Conservation (phyloP, 1,140 invertebrate species). For the Drosophila nannoptera region DNA sequence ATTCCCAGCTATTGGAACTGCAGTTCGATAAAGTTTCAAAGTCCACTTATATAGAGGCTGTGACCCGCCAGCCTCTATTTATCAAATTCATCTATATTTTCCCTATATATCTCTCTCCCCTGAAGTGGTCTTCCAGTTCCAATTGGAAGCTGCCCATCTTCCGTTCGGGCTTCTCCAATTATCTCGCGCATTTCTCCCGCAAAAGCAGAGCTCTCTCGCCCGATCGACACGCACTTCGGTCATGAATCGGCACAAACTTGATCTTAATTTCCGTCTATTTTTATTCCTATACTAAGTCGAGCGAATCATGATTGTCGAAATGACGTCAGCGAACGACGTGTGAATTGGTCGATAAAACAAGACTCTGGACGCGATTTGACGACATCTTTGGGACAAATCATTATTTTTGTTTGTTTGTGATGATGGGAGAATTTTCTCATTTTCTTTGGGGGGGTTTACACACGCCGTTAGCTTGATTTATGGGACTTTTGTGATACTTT, state of each 20-base stretch:
- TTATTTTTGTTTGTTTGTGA: slow-evolving; percentile 5
- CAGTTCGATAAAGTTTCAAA: no score
- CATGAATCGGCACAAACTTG: slow-evolving; percentile 10
- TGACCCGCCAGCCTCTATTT: no score
- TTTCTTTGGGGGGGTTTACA: slow-evolving; percentile 21
- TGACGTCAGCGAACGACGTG: slow-evolving; percentile 49
- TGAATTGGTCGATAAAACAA: slow-evolving; percentile 48
- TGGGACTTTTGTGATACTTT: slow-evolving; percentile 21
- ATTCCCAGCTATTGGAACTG: no score
- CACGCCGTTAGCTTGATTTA: slow-evolving; percentile 23
- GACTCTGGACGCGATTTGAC: slow-evolving; percentile 24
- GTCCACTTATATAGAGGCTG: no score
- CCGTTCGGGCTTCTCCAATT: no score
- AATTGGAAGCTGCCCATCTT: no score
- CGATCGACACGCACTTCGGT: slow-evolving; percentile 4
- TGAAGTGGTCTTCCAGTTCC: no score
- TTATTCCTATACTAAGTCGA: slow-evolving; percentile 1
- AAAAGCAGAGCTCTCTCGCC: no score
- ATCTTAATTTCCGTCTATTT: neutral
- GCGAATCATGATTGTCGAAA: slow-evolving; percentile 29
- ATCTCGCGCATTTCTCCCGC: no score
- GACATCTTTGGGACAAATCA: slow-evolving; percentile 21
- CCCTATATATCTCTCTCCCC: no score
- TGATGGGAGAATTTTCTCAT: neutral
- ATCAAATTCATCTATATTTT: no score